A percentile compares a stretch with the other conserved stretches of the same genome.
Conservation (phyloP, 2,113 vertebrate species). For the Montifringilla adamsi region DNA sequence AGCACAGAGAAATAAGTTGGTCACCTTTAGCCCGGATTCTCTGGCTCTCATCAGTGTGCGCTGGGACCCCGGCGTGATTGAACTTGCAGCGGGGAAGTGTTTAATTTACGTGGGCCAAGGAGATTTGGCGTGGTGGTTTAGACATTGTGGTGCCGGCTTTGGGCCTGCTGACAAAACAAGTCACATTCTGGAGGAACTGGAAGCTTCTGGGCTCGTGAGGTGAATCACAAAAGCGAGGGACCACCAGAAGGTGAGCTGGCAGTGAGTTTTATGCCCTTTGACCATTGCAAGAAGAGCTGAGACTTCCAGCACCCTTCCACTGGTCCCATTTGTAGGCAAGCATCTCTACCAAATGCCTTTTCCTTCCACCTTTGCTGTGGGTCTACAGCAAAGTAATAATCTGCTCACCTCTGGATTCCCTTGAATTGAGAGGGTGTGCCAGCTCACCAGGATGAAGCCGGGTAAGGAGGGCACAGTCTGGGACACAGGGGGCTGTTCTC, state of each 20-base stretch:
- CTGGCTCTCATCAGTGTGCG: neutral
- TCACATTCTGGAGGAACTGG: neutral
- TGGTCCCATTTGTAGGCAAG: neutral
- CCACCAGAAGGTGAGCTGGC: neutral
- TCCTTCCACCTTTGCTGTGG: neutral
- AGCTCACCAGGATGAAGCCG: neutral
- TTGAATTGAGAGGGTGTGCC: neutral
- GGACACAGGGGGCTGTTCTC: neutral
- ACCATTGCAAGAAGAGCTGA: neutral
- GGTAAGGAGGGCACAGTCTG: neutral
- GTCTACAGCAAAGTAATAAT: neutral
- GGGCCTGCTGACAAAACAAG: neutral
- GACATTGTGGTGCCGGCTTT: neutral
- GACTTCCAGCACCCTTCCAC: neutral
- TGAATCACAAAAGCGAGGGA: neutral
- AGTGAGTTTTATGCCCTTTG: neutral
- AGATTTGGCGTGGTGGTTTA: neutral
- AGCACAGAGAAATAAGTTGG: neutral
- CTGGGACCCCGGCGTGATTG: neutral
- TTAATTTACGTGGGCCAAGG: slow-evolving; percentile 6
- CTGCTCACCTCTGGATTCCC: neutral
- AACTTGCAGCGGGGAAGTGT: neutral
- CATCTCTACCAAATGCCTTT: neutral
- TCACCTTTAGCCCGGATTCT: slow-evolving; percentile 15
- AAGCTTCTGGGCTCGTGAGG: neutral